phyloP scores from a whole-genome alignment of 2,797 vertebrate species.

The Diplodus puntazzo region DNA sequence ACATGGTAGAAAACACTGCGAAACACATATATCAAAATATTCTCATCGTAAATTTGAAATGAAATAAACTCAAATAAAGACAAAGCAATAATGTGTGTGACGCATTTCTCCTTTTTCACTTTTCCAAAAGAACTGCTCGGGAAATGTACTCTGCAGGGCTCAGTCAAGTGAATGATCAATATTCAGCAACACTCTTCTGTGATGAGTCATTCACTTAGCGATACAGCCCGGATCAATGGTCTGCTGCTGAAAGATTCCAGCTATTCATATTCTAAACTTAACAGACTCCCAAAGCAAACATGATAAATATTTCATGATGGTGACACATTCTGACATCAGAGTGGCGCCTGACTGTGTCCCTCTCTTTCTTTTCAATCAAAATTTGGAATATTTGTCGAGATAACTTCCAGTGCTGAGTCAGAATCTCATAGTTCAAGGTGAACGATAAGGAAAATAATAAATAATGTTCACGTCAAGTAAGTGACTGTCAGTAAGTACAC shows the following conservation, averaged over 20 bases:
- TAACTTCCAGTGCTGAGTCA: neutral
- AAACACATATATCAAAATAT: constrained; percentile 5
- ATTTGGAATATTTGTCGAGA: constrained; percentile 7
- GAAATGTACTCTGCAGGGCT: constrained; percentile 11
- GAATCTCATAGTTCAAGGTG: constrained; percentile 3
- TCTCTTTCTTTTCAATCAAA: neutral
- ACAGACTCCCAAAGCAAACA: constrained; percentile 29
- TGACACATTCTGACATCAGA: constrained; percentile 35
- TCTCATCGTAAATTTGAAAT: constrained; percentile 2
- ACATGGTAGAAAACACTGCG: constrained; percentile 2
- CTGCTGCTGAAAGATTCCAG: constrained; percentile 39
- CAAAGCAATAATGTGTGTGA: neutral
- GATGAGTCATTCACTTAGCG: constrained; percentile 66
- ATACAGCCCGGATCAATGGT: constrained; percentile 54
- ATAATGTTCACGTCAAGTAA: neutral
- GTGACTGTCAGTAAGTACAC: neutral
- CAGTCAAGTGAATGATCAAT: constrained; percentile 55
- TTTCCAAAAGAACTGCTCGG: constrained; percentile 2
- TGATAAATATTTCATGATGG: constrained; percentile 59
- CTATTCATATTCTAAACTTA: constrained; percentile 53
- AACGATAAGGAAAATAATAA: constrained; percentile 1
- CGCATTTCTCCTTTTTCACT: neutral
- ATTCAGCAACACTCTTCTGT: constrained; percentile 51
- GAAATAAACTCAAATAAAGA: neutral
- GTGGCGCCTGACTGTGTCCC: constrained; percentile 10